Evolutionary conservation across 2,888 invertebrate species (phyloP).

Genomic region (Calephelis perditalis): DNA sequence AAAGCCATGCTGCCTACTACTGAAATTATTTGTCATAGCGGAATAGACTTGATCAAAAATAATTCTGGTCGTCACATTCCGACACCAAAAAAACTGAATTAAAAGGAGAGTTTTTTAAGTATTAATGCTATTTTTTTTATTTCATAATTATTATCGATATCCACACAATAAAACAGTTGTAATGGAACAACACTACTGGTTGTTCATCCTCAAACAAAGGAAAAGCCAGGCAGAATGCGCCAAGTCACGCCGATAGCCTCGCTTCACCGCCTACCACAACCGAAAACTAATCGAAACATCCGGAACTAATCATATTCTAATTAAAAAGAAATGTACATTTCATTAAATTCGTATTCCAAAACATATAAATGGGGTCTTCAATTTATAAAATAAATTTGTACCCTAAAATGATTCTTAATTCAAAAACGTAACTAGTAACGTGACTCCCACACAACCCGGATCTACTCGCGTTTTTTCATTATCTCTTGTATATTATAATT

Average conservation of each 20-base stretch:
- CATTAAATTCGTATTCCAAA: slow-evolving; percentile 41
- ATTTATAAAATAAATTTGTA: background rate
- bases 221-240: slow-evolving; percentile 58
- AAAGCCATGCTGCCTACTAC: too few species aligned
- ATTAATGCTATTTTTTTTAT: too few species aligned
- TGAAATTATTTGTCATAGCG: too few species aligned
- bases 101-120: too few species aligned
- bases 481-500: slow-evolving; percentile 8
- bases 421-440: slow-evolving; percentile 1
- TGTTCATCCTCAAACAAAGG: slow-evolving; percentile 56
- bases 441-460: slow-evolving; percentile 20
- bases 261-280: slow-evolving; percentile 43
- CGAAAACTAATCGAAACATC: slow-evolving; percentile 71
- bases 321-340: slow-evolving; percentile 59
- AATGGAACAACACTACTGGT: slow-evolving; percentile 30
- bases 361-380: slow-evolving; percentile 2
- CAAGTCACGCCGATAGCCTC: slow-evolving; percentile 58
- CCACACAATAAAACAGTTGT: slow-evolving; percentile 16
- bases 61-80: too few species aligned
- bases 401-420: background rate
- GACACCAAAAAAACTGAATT: too few species aligned
- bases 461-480: slow-evolving; percentile 19
- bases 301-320: slow-evolving; percentile 71
- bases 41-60: too few species aligned
- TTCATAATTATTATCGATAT: too few species aligned